Conservation (phyloP, 2,113 vertebrate species). For the Lophura nycthemera region DNA sequence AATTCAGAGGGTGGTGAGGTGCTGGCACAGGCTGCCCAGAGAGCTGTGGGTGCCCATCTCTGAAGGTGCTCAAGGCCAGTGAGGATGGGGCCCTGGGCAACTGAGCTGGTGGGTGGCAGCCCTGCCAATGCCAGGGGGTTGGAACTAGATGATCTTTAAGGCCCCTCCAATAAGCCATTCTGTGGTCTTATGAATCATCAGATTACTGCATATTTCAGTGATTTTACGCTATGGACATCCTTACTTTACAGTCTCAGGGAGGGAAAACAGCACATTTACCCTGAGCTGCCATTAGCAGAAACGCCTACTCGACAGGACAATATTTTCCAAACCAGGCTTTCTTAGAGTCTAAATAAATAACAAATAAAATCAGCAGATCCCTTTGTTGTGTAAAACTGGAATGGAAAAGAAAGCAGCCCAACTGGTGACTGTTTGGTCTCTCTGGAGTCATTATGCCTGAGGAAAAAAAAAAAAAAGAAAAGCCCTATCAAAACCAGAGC, state of each 20-base stretch:
- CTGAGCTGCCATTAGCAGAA: neutral
- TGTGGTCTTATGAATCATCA: no score
- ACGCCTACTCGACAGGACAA: neutral
- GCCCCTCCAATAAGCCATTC: no score
- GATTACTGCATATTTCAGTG: neutral
- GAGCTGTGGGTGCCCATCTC: no score
- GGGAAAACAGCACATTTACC: neutral
- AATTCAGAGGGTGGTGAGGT: no score
- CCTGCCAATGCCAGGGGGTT: no score
- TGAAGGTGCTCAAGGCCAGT: no score
- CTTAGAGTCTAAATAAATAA: slow-evolving; percentile 29
- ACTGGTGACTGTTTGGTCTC: slow-evolving; percentile 34
- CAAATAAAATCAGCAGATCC: neutral
- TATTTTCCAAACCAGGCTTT: slow-evolving; percentile 26
- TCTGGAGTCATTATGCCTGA: slow-evolving; percentile 26
- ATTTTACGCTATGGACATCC: rapidly evolving
- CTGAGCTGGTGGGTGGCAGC: no score
- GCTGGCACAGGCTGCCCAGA: no score
- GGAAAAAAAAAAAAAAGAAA: slow-evolving; percentile 18
- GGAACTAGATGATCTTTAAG: no score
- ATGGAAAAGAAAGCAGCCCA: slow-evolving; percentile 20
- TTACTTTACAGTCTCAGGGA: neutral
- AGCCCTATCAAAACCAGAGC: slow-evolving; percentile 23
- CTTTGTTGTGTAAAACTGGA: slow-evolving; percentile 27
- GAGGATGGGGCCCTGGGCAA: no score